Conservation (phyloP, 1,140 invertebrate species). For the Drosophila nigromelanica region DNA sequence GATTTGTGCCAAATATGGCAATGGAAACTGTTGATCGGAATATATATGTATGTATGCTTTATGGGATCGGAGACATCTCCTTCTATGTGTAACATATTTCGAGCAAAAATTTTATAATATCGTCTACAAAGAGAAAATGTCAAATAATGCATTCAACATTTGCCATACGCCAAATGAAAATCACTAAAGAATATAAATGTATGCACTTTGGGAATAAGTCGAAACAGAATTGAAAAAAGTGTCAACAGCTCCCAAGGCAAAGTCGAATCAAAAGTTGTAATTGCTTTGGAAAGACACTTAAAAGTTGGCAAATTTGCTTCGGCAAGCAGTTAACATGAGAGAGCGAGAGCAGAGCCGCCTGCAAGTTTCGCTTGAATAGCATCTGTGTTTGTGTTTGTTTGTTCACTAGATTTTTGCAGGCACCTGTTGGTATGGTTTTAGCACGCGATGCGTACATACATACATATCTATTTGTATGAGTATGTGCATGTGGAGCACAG, state of each 20-base stretch:
- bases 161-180: background rate
- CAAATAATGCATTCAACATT: background rate
- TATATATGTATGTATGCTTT: too few species aligned
- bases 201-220: background rate
- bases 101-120: background rate
- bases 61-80: too few species aligned
- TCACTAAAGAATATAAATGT: background rate
- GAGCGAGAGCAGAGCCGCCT: constrained; percentile 1
- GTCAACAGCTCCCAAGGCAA: constrained; percentile 6
- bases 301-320: constrained; percentile 10
- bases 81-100: background rate
- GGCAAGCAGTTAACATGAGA: background rate
- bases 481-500: background rate
- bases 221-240: background rate
- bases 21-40: background rate
- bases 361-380: constrained; percentile 31
- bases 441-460: constrained; percentile 47
- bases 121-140: too few species aligned
- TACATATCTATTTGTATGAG: background rate
- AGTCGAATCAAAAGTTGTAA: constrained; percentile 18
- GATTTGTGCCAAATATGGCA: background rate
- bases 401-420: constrained; percentile 30
- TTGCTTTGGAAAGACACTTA: constrained; percentile 27
- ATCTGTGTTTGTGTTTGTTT: constrained; percentile 16
- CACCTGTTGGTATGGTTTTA: constrained; percentile 51